Conservation (phyloP, 2,113 vertebrate genomes). For the Podiceps cristatus region DNA sequence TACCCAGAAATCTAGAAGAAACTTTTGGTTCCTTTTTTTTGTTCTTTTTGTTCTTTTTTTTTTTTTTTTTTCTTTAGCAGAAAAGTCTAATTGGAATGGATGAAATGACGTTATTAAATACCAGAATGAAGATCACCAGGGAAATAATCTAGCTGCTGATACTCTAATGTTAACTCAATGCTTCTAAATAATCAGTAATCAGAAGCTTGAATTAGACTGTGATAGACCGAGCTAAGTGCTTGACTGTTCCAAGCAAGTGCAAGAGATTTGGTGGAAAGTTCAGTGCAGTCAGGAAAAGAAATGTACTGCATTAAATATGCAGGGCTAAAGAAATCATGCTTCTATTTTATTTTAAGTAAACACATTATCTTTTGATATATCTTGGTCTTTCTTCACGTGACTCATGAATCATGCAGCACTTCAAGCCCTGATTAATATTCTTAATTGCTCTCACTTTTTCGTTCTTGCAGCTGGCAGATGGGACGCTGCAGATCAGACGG, state of each 20-base stretch:
- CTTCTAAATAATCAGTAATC: conserved; percentile 58
- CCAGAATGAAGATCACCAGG: conserved; percentile 23
- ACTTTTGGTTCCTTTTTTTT: background rate
- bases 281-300: background rate
- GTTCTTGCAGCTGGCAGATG: conserved; percentile 65
- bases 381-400: conserved; percentile 43
- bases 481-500: background rate
- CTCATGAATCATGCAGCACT: conserved; percentile 56
- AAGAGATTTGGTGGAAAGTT: conserved; percentile 10
- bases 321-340: conserved; percentile 41
- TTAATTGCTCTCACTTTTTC: conserved; percentile 64
- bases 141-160: conserved; percentile 54
- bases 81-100: background rate
- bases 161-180: conserved; percentile 22
- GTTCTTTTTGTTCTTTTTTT: no score
- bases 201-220: conserved; percentile 43
- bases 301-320: background rate
- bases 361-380: conserved; percentile 44
- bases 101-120: conserved; percentile 42
- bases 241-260: background rate
- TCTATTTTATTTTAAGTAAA: conserved; percentile 60
- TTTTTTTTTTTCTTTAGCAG: background rate
- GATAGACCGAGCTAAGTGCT: conserved; percentile 1
- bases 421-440: conserved; percentile 66
- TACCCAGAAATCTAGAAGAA: background rate